Evolutionary conservation across 2,888 invertebrate genomes (phyloP).

Genomic region (Latrodectus hesperus): DNA sequence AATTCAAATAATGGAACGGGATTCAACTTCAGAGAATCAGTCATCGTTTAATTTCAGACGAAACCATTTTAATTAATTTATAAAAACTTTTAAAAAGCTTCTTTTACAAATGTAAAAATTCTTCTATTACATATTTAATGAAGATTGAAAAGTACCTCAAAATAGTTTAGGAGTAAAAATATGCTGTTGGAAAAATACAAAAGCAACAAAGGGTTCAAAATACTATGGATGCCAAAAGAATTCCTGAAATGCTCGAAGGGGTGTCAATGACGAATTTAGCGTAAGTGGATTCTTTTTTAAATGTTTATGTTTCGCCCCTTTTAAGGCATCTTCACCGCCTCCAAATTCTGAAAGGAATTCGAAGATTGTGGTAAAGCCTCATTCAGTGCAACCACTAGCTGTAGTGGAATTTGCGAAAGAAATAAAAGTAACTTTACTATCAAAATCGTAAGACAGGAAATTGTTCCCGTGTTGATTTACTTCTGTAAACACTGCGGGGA

Average conservation of each 20-base stretch:
- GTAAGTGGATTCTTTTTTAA: not conserved
- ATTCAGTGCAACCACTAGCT: not conserved
- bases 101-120: no score
- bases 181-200: not conserved
- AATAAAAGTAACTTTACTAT: conserved; percentile 5
- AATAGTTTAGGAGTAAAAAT: not conserved
- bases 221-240: not conserved
- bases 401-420: not conserved
- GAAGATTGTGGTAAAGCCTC: not conserved
- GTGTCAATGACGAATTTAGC: not conserved
- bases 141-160: not conserved
- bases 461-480: conserved; percentile 55
- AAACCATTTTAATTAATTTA: no score
- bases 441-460: conserved; percentile 29
- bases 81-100: no score
- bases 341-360: not conserved
- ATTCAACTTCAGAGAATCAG: no score
- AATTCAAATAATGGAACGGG: no score
- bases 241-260: not conserved
- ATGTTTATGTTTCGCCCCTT: not conserved
- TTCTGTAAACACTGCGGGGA: conserved; percentile 34
- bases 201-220: not conserved
- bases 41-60: no score
- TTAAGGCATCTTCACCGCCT: not conserved
- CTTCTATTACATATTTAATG: not conserved